Evolutionary conservation across 2,113 vertebrate genomes (phyloP).

Genomic region (Charadrius vociferus): DNA sequence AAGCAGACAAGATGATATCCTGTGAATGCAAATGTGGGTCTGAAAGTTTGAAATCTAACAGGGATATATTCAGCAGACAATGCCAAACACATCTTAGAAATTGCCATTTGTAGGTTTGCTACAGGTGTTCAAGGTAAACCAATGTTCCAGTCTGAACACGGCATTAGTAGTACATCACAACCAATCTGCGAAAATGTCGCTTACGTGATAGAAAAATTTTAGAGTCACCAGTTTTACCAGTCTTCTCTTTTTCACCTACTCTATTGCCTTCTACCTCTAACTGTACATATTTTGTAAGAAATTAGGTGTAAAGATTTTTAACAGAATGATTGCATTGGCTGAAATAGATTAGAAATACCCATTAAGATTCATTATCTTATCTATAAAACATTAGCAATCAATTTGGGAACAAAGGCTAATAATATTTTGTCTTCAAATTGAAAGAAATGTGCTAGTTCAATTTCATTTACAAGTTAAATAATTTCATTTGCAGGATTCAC

Average conservation of each 20-base stretch:
- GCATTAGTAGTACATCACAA: not conserved
- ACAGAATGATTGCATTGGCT: not conserved
- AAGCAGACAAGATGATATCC: not conserved
- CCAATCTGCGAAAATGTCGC: not conserved
- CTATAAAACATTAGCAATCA: not conserved
- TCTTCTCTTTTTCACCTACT: not conserved
- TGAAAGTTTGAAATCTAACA: not conserved
- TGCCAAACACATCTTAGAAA: not conserved
- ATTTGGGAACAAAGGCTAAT: not conserved
- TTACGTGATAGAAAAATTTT: not conserved
- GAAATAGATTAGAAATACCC: not conserved
- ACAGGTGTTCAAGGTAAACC: not conserved
- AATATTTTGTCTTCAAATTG: not conserved
- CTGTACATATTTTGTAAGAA: not conserved
- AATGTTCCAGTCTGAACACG: not conserved
- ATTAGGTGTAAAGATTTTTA: not conserved
- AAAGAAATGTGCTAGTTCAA: not conserved
- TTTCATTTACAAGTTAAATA: not conserved
- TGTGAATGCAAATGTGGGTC: not conserved
- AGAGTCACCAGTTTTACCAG: not conserved
- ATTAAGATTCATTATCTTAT: not conserved
- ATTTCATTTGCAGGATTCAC: not conserved
- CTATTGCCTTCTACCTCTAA: not conserved
- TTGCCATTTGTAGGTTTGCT: not conserved
- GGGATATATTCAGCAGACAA: not conserved